phyloP scores from a whole-genome alignment of 2,888 invertebrate species.

The Philonicus albiceps region DNA sequence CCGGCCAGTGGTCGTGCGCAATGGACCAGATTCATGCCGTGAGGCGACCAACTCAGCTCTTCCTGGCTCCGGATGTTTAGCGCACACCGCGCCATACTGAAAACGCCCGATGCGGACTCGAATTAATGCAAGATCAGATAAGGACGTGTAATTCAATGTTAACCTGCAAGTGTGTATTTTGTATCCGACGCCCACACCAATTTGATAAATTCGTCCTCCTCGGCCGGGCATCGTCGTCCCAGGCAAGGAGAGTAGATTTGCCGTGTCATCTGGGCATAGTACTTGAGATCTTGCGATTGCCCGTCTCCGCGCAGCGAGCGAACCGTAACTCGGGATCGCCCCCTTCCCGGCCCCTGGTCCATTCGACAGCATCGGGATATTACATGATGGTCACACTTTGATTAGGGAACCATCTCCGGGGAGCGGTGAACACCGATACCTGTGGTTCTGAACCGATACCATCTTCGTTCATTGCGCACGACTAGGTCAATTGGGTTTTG shows the following conservation, averaged over 20 bases:
- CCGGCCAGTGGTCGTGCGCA: neutral
- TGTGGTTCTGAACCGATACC: conserved; percentile 31
- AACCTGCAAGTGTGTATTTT: conserved; percentile 43
- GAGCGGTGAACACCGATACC: conserved; percentile 39
- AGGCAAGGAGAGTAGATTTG: neutral
- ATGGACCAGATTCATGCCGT: neutral
- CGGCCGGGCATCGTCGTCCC: neutral
- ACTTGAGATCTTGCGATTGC: conserved; percentile 36
- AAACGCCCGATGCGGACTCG: neutral
- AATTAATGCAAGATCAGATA: conserved; percentile 43
- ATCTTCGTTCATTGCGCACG: conserved; percentile 4
- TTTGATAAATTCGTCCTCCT: conserved; percentile 42
- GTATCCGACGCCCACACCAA: conserved; percentile 42
- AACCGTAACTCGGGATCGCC: conserved; percentile 27
- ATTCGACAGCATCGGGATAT: conserved; percentile 22
- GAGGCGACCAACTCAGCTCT: neutral
- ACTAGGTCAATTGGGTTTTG: conserved; percentile 35
- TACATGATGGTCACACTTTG: conserved; percentile 42
- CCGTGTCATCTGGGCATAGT: conserved; percentile 37
- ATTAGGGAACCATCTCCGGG: conserved; percentile 34
- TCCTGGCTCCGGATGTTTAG: conserved; percentile 25
- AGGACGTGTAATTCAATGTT: conserved; percentile 44
- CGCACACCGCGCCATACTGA: neutral
- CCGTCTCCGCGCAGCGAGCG: conserved; percentile 12
- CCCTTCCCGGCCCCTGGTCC: neutral